Conservation (phyloP, 2,113 vertebrate species). For the Micronycteris hirsuta region DNA sequence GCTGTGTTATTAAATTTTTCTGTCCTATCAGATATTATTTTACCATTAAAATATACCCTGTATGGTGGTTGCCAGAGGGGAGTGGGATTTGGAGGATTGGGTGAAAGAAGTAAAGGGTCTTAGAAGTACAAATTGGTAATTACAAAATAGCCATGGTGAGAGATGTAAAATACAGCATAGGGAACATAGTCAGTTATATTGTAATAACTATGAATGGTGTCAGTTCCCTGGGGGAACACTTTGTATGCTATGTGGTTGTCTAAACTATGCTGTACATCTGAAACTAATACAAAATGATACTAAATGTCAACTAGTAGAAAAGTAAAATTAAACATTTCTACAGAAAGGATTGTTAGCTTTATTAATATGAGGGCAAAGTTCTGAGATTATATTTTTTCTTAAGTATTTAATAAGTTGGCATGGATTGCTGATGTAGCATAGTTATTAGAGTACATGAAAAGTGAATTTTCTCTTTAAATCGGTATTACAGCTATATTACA, state of each 20-base stretch:
- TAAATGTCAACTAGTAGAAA: not conserved
- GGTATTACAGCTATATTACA: not conserved
- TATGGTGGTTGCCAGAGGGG: not conserved
- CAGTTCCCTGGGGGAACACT: not conserved
- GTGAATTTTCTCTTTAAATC: slow-evolving; percentile 29
- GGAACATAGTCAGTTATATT: not conserved
- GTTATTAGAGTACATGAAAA: slow-evolving; percentile 2
- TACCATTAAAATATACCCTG: too few species aligned
- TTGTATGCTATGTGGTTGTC: not conserved
- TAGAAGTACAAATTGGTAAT: not conserved
- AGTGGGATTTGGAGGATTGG: not conserved
- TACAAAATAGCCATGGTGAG: not conserved
- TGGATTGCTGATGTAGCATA: not conserved
- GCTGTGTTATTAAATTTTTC: slow-evolving; percentile 24
- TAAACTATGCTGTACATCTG: not conserved
- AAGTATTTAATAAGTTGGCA: not conserved
- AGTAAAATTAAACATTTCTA: not conserved
- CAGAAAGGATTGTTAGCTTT: not conserved
- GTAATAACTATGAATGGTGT: not conserved
- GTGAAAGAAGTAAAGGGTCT: not conserved
- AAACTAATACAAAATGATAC: not conserved
- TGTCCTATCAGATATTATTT: not conserved
- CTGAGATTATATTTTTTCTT: not conserved
- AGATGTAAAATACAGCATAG: not conserved
- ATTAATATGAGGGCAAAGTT: not conserved